Conservation (phyloP, 2,888 invertebrate genomes). For the Eilema caniola region DNA sequence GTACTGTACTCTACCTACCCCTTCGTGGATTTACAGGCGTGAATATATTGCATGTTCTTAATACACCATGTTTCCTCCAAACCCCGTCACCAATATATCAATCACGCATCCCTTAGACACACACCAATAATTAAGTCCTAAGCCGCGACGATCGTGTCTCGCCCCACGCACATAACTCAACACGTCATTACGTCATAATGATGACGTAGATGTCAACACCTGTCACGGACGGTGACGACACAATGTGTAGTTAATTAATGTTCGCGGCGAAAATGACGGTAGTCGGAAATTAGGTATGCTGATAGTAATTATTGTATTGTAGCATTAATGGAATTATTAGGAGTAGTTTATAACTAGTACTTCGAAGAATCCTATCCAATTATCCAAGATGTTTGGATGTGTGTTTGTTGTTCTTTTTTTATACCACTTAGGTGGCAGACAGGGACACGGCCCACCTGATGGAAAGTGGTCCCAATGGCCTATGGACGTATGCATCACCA, state of each 20-base stretch:
- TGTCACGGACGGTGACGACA: slow-evolving; percentile 10
- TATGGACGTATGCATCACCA: too few species aligned
- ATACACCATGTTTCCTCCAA: neutral
- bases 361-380: too few species aligned
- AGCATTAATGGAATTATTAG: too few species aligned
- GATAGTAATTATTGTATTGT: neutral
- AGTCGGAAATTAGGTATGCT: neutral
- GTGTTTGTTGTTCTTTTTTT: too few species aligned
- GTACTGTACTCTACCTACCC: too few species aligned
- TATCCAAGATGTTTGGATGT: too few species aligned
- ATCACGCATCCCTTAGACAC: neutral
- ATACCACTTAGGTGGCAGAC: too few species aligned
- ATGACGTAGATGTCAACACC: slow-evolving; percentile 15
- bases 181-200: slow-evolving; percentile 18
- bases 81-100: neutral
- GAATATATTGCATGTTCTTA: too few species aligned
- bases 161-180: slow-evolving; percentile 5
- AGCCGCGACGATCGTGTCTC: neutral
- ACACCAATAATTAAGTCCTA: slow-evolving; percentile 2
- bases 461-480: too few species aligned
- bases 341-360: too few species aligned
- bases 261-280: neutral
- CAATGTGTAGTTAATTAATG: slow-evolving; percentile 14
- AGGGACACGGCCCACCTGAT: too few species aligned
- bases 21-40: too few species aligned